Percentiles rank a stretch among this genome's conserved stretches.
Conservation (phyloP, 2,888 invertebrate genomes). For the Sisyra terminalis region DNA sequence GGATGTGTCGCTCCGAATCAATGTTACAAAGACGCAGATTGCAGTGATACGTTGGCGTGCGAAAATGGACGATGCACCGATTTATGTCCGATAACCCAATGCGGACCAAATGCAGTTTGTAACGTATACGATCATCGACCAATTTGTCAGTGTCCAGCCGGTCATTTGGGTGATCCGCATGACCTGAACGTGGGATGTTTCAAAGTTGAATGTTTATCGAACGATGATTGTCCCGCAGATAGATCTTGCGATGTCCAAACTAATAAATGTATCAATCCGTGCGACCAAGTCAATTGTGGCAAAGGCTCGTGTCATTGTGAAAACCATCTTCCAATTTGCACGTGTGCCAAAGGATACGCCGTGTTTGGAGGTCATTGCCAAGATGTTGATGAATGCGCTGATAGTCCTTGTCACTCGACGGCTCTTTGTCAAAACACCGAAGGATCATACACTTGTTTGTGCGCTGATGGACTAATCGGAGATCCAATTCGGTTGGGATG, state of each 20-base stretch:
- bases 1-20: conserved; percentile 66
- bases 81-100: conserved; percentile 54
- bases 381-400: conserved; percentile 66
- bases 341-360: conserved; percentile 59
- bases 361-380: conserved; percentile 48
- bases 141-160: conserved; percentile 61
- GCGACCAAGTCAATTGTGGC: conserved; percentile 60
- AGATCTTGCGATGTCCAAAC: conserved; percentile 57
- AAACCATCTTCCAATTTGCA: conserved; percentile 55
- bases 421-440: conserved; percentile 62
- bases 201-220: conserved; percentile 70
- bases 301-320: conserved; percentile 61
- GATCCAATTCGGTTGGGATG: conserved; percentile 61
- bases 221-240: conserved; percentile 57
- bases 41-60: conserved; percentile 60
- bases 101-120: conserved; percentile 65
- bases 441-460: conserved; percentile 62
- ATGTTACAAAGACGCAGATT: conserved; percentile 57
- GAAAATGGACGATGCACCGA: conserved; percentile 61
- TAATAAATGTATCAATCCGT: conserved; percentile 72
- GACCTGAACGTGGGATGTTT: conserved; percentile 68
- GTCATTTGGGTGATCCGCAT: conserved; percentile 66
- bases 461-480: conserved; percentile 62
- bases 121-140: conserved; percentile 53
- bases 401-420: conserved; percentile 62